Base-by-base conservation (phyloP, 92 coral and sea anemone genomes). In the Plumapathes pennacea region DNA sequence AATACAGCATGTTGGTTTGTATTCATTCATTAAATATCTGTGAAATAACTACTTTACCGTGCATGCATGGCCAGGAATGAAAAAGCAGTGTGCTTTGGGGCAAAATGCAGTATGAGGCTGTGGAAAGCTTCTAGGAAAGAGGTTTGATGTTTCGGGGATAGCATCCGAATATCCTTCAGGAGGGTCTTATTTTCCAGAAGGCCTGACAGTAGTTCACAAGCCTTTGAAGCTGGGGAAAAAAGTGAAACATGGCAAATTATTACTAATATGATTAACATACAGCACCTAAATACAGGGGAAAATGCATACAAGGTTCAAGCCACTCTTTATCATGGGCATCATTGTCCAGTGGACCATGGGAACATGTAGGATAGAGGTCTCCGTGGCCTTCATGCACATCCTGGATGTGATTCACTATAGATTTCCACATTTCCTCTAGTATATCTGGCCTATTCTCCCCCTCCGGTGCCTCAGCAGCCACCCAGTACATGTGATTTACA, bases 31-130 rank as follows among this genome's bases (percentile, higher is more conserved):
- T 6, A 22, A 50, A 26, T 6, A 28, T 26, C 10, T 6, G 11
- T 1, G 28, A 10, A 13, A 9, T 14, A 10, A 14, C n/a, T 14
- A 37, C 49, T 1, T 38, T 48, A 53, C 74, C 74, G 13, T 32
- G 52, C 49, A 54, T 41, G 32, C 74, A 67, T 67, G 4, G 52
- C 74, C 63, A 52, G 42, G 52, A 52, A 67, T n/a, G 54, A 55
- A 20, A 67, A 67, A 15, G 74, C 60, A 31, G 60, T 54, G 24
- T 54, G 60, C 38, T 71, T 71, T 4, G 62, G 68, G 2, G 69
- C 78, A 71, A 71, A 71, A 36, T 57, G 45, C 0, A 71, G 37
- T n/a, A 32, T 54, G 40, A 71, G 60, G 30, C 69, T 71, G 69
- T 60, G 78, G 3, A 49, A 61, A 10, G 78, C 60, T 25, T 71